Conservation (phyloP, 2,113 vertebrate genomes). For the Apus apus region DNA sequence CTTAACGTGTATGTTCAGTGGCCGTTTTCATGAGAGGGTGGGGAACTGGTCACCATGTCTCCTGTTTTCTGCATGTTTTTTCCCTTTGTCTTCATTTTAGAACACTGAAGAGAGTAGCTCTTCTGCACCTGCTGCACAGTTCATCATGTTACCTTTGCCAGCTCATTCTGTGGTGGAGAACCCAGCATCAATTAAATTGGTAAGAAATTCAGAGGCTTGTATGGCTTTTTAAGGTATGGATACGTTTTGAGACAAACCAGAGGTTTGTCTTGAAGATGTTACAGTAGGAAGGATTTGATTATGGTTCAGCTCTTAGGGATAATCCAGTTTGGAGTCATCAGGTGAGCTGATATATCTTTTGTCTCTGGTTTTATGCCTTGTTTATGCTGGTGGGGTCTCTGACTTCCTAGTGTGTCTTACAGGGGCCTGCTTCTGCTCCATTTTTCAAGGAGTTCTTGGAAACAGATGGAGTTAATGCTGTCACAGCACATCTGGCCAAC, state of each 20-base stretch:
- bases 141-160: conserved; percentile 91
- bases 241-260: background rate
- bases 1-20: background rate
- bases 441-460: background rate
- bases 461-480: background rate
- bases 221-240: background rate
- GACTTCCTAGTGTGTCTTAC: background rate
- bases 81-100: conserved; percentile 68
- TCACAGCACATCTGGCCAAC: background rate
- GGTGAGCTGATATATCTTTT: background rate
- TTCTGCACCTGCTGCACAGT: conserved; percentile 78
- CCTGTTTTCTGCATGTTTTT: background rate
- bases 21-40: background rate
- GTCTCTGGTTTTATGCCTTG: background rate
- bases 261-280: background rate
- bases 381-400: background rate
- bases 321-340: fast-evolving
- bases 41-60: background rate
- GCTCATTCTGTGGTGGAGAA: conserved; percentile 81
- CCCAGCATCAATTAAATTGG: conserved; percentile 90
- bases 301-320: background rate
- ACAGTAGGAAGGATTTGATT: background rate
- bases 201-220: conserved; percentile 66
- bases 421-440: background rate
- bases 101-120: conserved; percentile 81